A percentile compares a stretch with the other conserved stretches of the same genome.
Conservation (phyloP, 2,797 vertebrate genomes). For the Tadarida brasiliensis region DNA sequence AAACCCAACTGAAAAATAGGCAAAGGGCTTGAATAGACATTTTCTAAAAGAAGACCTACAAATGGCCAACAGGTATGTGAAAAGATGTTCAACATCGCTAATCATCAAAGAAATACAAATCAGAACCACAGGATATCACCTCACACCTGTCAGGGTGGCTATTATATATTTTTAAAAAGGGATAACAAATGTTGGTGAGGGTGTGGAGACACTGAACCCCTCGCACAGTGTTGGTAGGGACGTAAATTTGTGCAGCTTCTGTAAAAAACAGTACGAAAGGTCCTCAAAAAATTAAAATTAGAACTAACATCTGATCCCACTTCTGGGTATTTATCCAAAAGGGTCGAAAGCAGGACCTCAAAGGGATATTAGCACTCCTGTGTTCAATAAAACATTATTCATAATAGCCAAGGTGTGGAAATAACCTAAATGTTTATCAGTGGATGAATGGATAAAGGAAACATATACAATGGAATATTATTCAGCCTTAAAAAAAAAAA, state of each 20-base stretch:
- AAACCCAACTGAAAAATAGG: background rate
- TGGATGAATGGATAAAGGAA: background rate
- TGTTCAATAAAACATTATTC: background rate
- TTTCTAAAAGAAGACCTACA: background rate
- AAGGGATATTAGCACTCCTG: background rate
- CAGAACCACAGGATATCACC: no score
- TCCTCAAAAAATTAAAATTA: background rate
- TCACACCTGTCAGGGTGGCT: background rate
- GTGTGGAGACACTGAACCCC: background rate
- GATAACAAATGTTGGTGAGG: background rate
- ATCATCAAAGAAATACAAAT: background rate
- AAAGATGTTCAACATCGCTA: background rate
- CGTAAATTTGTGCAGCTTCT: background rate
- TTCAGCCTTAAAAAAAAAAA: background rate
- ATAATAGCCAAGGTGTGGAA: background rate
- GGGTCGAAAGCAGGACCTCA: background rate
- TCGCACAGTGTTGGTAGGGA: no score
- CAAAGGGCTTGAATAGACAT: background rate
- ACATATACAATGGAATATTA: no score
- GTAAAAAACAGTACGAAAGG: background rate
- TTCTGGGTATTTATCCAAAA: background rate
- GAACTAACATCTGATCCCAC: background rate
- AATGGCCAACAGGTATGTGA: background rate
- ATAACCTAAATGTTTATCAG: background rate
- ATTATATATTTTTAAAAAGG: background rate